A percentile compares a stretch with the other conserved stretches of the same genome.
Conservation (phyloP, 23 tunicate species). For the Ascidia mentula region DNA sequence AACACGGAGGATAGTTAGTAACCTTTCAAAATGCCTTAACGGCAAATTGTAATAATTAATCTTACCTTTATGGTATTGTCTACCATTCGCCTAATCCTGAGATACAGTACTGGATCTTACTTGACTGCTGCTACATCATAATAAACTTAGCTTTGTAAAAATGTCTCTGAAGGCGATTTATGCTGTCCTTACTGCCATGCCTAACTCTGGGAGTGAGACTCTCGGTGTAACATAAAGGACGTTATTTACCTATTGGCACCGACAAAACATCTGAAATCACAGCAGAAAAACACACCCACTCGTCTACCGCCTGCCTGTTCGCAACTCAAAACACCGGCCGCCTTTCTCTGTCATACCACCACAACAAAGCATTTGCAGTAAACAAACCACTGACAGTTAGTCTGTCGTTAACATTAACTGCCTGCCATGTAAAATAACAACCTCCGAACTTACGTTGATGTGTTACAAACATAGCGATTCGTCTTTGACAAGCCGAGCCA, state of each 20-base stretch:
- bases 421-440: not conserved
- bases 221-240: too few relatives aligned
- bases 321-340: not conserved
- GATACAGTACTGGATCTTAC: too few relatives aligned
- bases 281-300: conserved; percentile 2
- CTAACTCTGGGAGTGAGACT: too few relatives aligned
- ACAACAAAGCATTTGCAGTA: not conserved
- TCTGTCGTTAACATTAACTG: not conserved
- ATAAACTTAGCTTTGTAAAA: too few relatives aligned
- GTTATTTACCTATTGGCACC: not conserved
- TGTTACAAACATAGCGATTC: not conserved
- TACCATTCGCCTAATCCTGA: too few relatives aligned
- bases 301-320: not conserved
- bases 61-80: too few relatives aligned
- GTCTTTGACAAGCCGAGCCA: not conserved
- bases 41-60: too few relatives aligned
- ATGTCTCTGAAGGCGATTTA: too few relatives aligned
- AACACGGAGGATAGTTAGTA: too few relatives aligned
- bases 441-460: not conserved
- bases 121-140: too few relatives aligned
- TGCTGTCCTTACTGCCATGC: too few relatives aligned
- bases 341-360: conserved; percentile 6
- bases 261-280: conserved; percentile 2
- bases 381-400: not conserved
- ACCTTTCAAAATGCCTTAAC: too few relatives aligned